Evolutionary conservation across 2,113 vertebrate genomes (phyloP).

Genomic region (Anoplopoma fimbria): DNA sequence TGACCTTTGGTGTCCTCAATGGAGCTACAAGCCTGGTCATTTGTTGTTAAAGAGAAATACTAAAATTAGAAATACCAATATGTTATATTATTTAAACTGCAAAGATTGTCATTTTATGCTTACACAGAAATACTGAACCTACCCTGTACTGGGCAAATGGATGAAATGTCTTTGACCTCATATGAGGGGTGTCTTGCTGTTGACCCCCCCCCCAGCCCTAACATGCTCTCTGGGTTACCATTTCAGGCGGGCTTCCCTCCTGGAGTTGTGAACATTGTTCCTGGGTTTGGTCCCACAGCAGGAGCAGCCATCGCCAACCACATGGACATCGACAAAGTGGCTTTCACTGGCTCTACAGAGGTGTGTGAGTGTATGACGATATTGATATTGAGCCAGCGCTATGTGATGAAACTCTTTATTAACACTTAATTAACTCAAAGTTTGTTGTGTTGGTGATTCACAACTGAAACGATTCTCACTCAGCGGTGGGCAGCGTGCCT

Average conservation of each 20-base stretch:
- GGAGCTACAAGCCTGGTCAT: neutral
- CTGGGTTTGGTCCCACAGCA: conserved; percentile 92
- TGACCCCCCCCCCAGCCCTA: neutral
- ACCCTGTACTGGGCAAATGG: neutral
- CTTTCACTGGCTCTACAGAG: conserved; percentile 95
- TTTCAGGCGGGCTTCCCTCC: conserved; percentile 93
- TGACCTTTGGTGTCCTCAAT: neutral
- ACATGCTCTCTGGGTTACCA: conserved; percentile 35
- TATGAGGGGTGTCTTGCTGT: neutral
- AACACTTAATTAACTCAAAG: too few relatives aligned
- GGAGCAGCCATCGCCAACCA: conserved; percentile 93
- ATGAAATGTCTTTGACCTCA: neutral
- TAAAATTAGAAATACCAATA: neutral
- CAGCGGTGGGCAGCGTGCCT: neutral
- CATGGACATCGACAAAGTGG: conserved; percentile 91
- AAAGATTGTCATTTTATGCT: neutral
- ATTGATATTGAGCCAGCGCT: neutral
- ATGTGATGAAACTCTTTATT: neutral
- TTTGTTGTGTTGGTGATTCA: neutral
- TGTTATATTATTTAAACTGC: neutral
- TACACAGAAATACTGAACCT: neutral
- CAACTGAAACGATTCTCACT: neutral
- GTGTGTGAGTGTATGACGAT: conserved; percentile 72
- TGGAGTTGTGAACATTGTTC: conserved; percentile 95
- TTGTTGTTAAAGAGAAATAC: neutral